Evolutionary conservation across 1,140 invertebrate species (phyloP).

Genomic region (Macrosteles quadrilineatus): DNA sequence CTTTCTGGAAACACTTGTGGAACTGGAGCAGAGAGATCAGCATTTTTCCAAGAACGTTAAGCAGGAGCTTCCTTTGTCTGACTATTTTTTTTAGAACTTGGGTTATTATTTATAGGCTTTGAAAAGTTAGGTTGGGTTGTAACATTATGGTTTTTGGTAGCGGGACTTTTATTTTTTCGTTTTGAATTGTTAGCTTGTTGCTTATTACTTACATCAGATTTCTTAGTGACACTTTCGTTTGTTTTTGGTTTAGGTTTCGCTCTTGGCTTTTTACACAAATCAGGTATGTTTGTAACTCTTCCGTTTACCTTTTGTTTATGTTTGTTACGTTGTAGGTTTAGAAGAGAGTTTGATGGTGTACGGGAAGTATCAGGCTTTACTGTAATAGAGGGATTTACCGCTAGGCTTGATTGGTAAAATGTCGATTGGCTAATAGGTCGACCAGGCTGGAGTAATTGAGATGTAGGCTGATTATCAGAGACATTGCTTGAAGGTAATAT

Average conservation of each 20-base stretch:
- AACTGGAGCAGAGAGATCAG: conserved; percentile 9
- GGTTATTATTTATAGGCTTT: not conserved
- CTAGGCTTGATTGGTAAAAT: not conserved
- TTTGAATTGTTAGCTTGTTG: not conserved
- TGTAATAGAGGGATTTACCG: not conserved
- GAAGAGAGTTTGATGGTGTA: not conserved
- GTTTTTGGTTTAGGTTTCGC: too few relatives aligned
- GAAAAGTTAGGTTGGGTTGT: not conserved
- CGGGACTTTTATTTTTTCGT: not conserved
- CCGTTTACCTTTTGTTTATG: not conserved
- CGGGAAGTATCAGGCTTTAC: not conserved
- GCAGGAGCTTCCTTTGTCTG: not conserved
- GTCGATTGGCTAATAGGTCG: conserved; percentile 2
- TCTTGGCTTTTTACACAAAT: too few relatives aligned
- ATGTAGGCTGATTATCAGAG: not conserved
- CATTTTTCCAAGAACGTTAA: conserved; percentile 16
- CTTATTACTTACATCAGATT: not conserved
- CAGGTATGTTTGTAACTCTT: too few relatives aligned
- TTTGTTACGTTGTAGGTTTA: not conserved
- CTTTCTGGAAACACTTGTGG: conserved; percentile 23
- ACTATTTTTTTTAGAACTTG: conserved; percentile 9
- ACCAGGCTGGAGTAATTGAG: not conserved
- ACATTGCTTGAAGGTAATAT: not conserved
- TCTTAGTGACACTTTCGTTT: too few relatives aligned
- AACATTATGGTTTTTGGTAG: not conserved